Evolutionary conservation across 2,888 invertebrate species (phyloP).

Genomic region (Eledona agricola): DNA sequence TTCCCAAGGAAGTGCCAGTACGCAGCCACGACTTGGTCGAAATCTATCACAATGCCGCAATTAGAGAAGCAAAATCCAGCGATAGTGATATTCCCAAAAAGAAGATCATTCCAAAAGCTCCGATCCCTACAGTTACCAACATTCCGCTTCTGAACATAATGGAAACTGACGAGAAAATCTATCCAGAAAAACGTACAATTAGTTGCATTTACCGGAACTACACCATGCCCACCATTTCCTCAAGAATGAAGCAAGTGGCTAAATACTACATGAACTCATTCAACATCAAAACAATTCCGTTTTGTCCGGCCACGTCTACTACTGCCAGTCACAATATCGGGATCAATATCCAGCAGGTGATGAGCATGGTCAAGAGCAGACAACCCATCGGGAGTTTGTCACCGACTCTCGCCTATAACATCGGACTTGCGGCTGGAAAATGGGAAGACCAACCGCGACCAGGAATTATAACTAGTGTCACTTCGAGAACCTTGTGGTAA

Average conservation of each 20-base stretch:
- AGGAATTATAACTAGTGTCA: constrained; percentile 55
- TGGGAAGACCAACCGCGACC: constrained; percentile 54
- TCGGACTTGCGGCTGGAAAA: constrained; percentile 59
- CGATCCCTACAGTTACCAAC: constrained; percentile 39
- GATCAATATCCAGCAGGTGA: constrained; percentile 71
- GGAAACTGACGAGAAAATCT: constrained; percentile 5
- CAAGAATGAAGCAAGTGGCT: constrained; percentile 70
- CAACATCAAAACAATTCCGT: constrained; percentile 66
- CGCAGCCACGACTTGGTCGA: constrained; percentile 51
- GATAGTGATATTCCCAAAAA: constrained; percentile 50
- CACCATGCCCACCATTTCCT: constrained; percentile 72
- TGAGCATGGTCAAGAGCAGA: constrained; percentile 56
- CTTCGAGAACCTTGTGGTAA: constrained; percentile 47
- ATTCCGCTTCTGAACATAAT: constrained; percentile 24
- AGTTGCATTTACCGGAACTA: constrained; percentile 58
- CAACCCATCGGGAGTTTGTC: constrained; percentile 59
- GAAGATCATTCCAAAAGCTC: background rate
- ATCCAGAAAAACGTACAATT: constrained; percentile 2
- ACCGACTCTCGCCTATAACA: constrained; percentile 61
- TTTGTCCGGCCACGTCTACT: constrained; percentile 69
- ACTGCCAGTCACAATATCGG: constrained; percentile 72
- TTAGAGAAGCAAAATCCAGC: constrained; percentile 55
- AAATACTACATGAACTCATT: constrained; percentile 64
- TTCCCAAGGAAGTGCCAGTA: background rate
- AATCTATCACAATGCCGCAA: constrained; percentile 59